Conservation (phyloP, 2,113 vertebrate species). For the Myrmophylax atrothorax region DNA sequence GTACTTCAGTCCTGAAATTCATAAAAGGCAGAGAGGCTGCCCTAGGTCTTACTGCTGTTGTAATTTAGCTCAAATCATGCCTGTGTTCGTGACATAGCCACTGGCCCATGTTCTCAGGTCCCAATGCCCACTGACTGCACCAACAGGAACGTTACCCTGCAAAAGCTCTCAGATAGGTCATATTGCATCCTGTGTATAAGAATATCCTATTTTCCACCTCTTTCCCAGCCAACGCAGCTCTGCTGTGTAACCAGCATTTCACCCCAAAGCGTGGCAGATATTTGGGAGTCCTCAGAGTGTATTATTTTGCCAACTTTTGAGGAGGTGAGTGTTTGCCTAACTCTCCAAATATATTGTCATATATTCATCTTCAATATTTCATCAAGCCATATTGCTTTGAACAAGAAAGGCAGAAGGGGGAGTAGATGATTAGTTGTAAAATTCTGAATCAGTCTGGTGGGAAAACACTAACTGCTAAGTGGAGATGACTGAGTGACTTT, state of each 20-base stretch:
- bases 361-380: neutral
- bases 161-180: neutral
- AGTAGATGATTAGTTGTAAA: neutral
- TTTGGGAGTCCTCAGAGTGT: neutral
- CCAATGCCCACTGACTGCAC: neutral
- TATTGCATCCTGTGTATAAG: rapidly evolving
- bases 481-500: neutral
- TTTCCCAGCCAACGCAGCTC: neutral
- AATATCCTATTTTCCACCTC: neutral
- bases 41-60: neutral
- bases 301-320: neutral
- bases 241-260: neutral
- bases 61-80: neutral
- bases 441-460: neutral
- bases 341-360: neutral
- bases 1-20: neutral
- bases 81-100: neutral
- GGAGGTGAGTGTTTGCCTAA: neutral
- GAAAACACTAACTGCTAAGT: neutral
- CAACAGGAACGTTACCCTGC: neutral
- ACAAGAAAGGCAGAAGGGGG: neutral
- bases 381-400: neutral
- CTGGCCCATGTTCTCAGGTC: neutral
- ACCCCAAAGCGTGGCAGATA: neutral
- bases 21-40: neutral